phyloP scores from a whole-genome alignment of 2,113 vertebrate species.

The Verasper variegatus region DNA sequence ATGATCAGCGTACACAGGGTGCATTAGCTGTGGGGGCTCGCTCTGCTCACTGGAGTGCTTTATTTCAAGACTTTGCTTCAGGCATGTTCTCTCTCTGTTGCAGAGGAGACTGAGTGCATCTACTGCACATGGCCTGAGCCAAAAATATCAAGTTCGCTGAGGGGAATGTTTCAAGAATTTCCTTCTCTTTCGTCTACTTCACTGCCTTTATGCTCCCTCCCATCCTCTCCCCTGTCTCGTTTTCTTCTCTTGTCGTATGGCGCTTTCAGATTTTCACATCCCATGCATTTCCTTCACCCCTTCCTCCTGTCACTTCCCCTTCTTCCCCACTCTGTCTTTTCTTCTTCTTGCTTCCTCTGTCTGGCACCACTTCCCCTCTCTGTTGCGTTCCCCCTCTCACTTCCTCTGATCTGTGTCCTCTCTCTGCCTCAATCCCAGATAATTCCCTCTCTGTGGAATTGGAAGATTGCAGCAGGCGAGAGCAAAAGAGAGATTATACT shows the following conservation, averaged over 20 bases:
- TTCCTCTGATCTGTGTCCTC: slow-evolving; percentile 76
- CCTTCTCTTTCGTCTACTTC: neutral
- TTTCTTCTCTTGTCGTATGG: slow-evolving; percentile 3
- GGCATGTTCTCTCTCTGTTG: slow-evolving; percentile 60
- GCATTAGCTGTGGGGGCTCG: slow-evolving; percentile 46
- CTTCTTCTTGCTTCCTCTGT: slow-evolving; percentile 5
- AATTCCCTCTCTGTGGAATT: slow-evolving; percentile 83
- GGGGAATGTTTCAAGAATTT: slow-evolving; percentile 8
- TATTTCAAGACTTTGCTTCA: slow-evolving; percentile 65
- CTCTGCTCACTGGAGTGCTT: slow-evolving; percentile 44
- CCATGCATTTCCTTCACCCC: slow-evolving; percentile 16
- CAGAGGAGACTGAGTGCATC: slow-evolving; percentile 55
- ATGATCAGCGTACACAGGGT: slow-evolving; percentile 29
- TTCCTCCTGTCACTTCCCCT: neutral
- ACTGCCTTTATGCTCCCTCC: neutral
- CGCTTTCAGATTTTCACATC: slow-evolving; percentile 18
- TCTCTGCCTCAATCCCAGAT: slow-evolving; percentile 81
- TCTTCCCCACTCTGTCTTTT: slow-evolving; percentile 2
- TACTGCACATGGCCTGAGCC: slow-evolving; percentile 31
- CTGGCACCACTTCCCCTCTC: slow-evolving; percentile 14
- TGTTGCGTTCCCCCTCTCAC: slow-evolving; percentile 59
- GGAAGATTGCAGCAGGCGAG: slow-evolving; percentile 80
- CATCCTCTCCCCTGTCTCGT: neutral
- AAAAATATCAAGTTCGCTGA: slow-evolving; percentile 44
- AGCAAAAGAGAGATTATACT: slow-evolving; percentile 83